Conservation (phyloP, 1,140 invertebrate genomes). For the Ericerus pela region DNA sequence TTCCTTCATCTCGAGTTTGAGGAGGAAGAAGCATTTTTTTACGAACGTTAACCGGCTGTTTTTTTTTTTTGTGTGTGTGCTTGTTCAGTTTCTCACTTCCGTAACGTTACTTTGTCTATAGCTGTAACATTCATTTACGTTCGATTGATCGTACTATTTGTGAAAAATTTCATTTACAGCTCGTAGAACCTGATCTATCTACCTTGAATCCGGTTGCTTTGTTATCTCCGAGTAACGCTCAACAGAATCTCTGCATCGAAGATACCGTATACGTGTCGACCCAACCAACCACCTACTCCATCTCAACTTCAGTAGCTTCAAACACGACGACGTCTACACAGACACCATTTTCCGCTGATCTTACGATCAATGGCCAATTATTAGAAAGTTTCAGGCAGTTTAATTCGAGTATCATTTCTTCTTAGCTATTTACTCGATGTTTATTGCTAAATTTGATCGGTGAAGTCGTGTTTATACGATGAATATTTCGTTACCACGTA, state of each 20-base stretch:
- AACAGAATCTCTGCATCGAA: background rate
- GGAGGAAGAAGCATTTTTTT: too few relatives aligned
- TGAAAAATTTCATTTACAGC: background rate
- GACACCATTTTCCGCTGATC: background rate
- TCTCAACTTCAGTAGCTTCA: background rate
- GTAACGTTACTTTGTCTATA: too few relatives aligned
- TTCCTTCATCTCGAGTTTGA: too few relatives aligned
- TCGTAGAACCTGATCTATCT: background rate
- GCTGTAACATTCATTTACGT: too few relatives aligned
- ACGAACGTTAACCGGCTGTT: too few relatives aligned
- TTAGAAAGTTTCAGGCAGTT: background rate
- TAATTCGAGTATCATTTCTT: background rate
- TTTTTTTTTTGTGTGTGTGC: too few relatives aligned
- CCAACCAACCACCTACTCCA: background rate
- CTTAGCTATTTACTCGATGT: too few relatives aligned
- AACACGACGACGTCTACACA: background rate
- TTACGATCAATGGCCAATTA: background rate
- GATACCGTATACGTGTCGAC: background rate
- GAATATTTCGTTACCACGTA: too few relatives aligned
- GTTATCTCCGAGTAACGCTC: background rate
- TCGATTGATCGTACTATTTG: too few relatives aligned
- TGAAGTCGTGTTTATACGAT: too few relatives aligned
- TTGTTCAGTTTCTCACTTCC: too few relatives aligned
- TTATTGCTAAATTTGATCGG: too few relatives aligned
- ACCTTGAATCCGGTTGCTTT: background rate